phyloP scores from a whole-genome alignment of 30 jellyfish, hydroid and myxozoan genomes.

The Haliclystus octoradiatus region DNA sequence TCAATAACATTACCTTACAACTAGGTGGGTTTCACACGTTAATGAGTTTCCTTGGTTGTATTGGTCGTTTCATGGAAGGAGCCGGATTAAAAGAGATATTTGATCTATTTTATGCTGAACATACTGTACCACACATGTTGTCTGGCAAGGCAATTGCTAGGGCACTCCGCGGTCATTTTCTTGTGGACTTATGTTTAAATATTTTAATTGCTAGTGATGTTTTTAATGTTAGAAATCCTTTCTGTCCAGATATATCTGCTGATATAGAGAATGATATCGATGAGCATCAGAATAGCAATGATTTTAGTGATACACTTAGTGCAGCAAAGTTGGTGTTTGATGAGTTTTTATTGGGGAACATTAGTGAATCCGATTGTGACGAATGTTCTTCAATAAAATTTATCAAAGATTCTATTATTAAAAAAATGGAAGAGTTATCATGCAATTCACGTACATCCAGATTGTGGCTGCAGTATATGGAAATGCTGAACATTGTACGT shows the following conservation, averaged over 20 bases:
- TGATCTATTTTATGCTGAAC: conserved; percentile 18
- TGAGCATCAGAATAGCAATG: no score
- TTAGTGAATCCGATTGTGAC: no score
- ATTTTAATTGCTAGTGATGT: conserved; percentile 11
- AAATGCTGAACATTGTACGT: conserved; percentile 3
- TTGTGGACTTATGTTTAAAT: conserved; percentile 11
- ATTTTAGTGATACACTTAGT: no score
- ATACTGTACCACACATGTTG: conserved; percentile 28
- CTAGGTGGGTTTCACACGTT: conserved; percentile 13
- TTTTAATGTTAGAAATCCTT: no score
- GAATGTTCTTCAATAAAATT: no score
- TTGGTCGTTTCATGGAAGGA: conserved; percentile 25
- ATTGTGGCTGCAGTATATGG: conserved; percentile 38
- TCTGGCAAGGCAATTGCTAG: conserved; percentile 26
- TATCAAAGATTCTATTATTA: no score
- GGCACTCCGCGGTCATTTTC: conserved; percentile 32
- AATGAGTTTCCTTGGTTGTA: conserved; percentile 33
- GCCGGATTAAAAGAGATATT: conserved; percentile 12
- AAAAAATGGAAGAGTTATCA: no score
- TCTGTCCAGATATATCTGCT: no score
- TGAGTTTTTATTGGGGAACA: no score
- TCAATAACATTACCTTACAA: background rate
- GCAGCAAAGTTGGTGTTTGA: no score
- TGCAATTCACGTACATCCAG: no score
- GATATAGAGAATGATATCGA: no score